Conservation (phyloP, 2,888 invertebrate species). For the Tetragnatha montana region DNA sequence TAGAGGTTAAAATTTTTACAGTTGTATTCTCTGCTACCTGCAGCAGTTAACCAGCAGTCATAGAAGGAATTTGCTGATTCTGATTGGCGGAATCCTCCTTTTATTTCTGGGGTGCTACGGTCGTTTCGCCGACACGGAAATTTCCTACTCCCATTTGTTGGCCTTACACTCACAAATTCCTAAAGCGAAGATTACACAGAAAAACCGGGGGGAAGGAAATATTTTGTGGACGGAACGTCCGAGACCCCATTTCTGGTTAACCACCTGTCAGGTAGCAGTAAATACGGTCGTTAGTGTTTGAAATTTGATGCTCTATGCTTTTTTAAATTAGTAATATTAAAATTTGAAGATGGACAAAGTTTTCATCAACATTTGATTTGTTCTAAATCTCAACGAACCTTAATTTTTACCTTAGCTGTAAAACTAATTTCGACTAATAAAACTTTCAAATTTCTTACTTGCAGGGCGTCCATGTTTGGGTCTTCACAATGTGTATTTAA, state of each 20-base stretch:
- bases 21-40: background rate
- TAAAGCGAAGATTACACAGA: too few relatives aligned
- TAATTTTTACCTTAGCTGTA: background rate
- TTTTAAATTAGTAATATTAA: background rate
- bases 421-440: background rate
- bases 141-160: too few relatives aligned
- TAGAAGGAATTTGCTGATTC: too few relatives aligned
- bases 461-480: conserved; percentile 38
- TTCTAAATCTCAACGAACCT: background rate
- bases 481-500: conserved; percentile 46
- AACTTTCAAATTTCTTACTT: conserved; percentile 9
- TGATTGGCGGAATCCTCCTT: too few relatives aligned
- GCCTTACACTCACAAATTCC: too few relatives aligned
- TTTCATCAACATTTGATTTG: background rate
- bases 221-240: too few relatives aligned
- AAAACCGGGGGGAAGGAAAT: too few relatives aligned
- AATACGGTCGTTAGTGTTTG: background rate
- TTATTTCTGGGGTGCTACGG: too few relatives aligned
- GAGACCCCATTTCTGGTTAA: background rate
- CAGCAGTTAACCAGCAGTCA: too few relatives aligned
- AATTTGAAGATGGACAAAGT: background rate
- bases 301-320: background rate
- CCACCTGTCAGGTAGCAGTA: background rate
- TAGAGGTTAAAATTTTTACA: too few relatives aligned
- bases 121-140: too few relatives aligned